Percentiles rank a stretch among this genome's conserved stretches.
Evolutionary conservation across 23 tunicate genomes (phyloP).

Genomic region (Halocynthia aurantium): DNA sequence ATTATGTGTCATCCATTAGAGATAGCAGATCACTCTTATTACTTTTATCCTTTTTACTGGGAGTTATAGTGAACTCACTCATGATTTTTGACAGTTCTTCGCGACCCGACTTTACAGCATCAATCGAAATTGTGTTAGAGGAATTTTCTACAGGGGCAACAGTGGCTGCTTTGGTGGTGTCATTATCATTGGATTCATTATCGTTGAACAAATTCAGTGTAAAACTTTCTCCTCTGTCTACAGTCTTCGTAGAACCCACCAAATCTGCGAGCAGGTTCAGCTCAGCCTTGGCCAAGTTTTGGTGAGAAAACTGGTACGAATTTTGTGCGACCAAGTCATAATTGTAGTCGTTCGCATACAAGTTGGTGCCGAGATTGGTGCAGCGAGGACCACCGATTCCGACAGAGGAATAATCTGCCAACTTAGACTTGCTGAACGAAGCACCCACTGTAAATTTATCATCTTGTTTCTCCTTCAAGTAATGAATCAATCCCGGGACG

Average conservation of each 20-base stretch:
- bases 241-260: constrained; percentile 31
- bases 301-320: neutral
- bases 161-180: neutral
- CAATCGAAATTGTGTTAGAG: constrained; percentile 27
- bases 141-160: neutral
- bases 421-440: constrained; percentile 10
- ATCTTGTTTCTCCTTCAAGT: constrained; percentile 1
- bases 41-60: neutral
- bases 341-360: constrained; percentile 25
- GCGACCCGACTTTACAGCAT: constrained; percentile 20
- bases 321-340: neutral
- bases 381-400: constrained; percentile 45
- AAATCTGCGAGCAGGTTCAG: constrained; percentile 55
- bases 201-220: constrained; percentile 25
- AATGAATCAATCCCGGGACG: constrained; percentile 58
- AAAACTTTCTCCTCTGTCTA: constrained; percentile 2
- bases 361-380: constrained; percentile 58
- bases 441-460: constrained; percentile 34
- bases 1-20: constrained; percentile 45
- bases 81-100: constrained; percentile 46
- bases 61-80: constrained; percentile 35
- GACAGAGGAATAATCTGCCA: constrained; percentile 8
- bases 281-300: constrained; percentile 59
- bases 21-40: constrained; percentile 59
- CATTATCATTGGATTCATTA: neutral